These are phyloP conservation scores for Drosophila aldrichi DNA, from an alignment of 2,888 invertebrate genomes.

Conservation along the genomic window DNA sequence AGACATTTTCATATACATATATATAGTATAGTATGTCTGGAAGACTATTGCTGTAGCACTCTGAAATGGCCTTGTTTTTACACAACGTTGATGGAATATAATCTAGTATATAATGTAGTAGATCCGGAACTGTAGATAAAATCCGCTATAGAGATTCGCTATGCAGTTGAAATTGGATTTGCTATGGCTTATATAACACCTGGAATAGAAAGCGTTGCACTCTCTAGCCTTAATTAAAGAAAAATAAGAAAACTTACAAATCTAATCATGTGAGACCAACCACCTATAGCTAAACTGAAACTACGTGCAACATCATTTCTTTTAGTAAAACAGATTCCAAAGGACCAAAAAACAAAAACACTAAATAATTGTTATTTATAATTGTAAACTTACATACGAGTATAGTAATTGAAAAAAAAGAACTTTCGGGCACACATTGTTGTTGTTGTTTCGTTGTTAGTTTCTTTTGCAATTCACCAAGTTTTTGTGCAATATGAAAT, in stretches of 20 bases:
- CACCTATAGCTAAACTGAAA: slow-evolving; percentile 46
- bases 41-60: slow-evolving; percentile 33
- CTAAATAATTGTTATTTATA: slow-evolving; percentile 45
- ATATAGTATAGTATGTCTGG: slow-evolving; percentile 16
- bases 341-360: slow-evolving; percentile 69
- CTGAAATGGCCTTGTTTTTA: slow-evolving; percentile 31
- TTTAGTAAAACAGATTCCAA: slow-evolving; percentile 79
- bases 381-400: slow-evolving; percentile 20
- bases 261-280: slow-evolving; percentile 42
- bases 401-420: neutral
- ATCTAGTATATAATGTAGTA: neutral
- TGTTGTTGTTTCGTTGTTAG: slow-evolving; percentile 15
- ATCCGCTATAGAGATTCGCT: neutral
- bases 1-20: slow-evolving; percentile 14
- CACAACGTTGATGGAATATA: slow-evolving; percentile 14
- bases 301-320: slow-evolving; percentile 21
- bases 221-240: slow-evolving; percentile 7
- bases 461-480: slow-evolving; percentile 8
- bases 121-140: slow-evolving; percentile 9
- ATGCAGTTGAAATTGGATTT: slow-evolving; percentile 8
- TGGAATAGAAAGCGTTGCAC: slow-evolving; percentile 6
- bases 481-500: slow-evolving; percentile 56
- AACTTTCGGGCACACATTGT: slow-evolving; percentile 29
- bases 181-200: slow-evolving; percentile 33
- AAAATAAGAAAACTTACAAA: slow-evolving; percentile 3